Evolutionary conservation across 2,888 invertebrate species (phyloP).

Genomic region (Tetheella fluctuosa): DNA sequence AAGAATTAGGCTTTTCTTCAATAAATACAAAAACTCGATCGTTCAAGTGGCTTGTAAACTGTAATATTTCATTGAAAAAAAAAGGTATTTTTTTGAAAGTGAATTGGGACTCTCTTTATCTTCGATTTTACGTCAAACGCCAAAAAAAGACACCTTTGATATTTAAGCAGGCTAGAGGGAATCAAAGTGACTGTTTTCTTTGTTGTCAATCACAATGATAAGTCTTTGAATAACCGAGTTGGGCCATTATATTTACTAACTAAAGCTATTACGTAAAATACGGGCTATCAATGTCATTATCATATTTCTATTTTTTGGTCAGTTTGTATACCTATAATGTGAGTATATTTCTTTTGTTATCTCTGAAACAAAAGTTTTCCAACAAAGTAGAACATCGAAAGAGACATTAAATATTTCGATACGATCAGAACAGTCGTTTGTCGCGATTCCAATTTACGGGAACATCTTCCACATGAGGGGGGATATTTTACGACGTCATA

Average conservation of each 20-base stretch:
- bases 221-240: not conserved
- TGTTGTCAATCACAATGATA: conserved; percentile 10
- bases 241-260: no score
- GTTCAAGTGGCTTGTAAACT: no score
- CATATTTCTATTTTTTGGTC: not conserved
- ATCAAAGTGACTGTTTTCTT: conserved; percentile 4
- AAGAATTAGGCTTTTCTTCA: no score
- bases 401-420: conserved; percentile 8
- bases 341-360: not conserved
- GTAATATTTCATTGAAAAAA: no score
- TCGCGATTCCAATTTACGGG: conserved; percentile 3
- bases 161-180: not conserved
- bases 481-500: conserved; percentile 29
- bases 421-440: conserved; percentile 6
- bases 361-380: not conserved
- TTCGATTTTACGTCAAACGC: not conserved
- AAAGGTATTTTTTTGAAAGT: not conserved
- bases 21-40: no score
- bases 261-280: no score
- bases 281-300: not conserved
- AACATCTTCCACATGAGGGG: conserved; percentile 14
- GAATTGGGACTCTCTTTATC: not conserved
- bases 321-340: no score
- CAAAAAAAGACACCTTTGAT: conserved; percentile 5
- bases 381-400: not conserved